A percentile compares a stretch with the other conserved stretches of the same genome.
Evolutionary conservation across 1,140 invertebrate genomes (phyloP).

Genomic region (Cotesia typhae): DNA sequence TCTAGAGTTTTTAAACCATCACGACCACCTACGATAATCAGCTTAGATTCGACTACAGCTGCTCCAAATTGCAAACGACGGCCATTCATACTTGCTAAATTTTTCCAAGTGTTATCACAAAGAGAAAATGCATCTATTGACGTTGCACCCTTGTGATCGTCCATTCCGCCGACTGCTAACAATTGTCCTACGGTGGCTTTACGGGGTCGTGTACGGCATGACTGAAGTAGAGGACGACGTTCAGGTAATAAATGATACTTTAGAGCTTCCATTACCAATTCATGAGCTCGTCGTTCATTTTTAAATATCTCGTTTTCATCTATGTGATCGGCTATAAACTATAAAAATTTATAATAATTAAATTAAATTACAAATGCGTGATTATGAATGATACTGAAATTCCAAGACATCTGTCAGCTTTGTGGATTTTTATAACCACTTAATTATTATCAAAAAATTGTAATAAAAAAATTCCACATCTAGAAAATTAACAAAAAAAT

Average conservation of each 20-base stretch:
- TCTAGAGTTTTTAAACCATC: conserved; percentile 95
- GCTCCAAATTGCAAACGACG: conserved; percentile 89
- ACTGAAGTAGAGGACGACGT: conserved; percentile 78
- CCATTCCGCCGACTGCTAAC: conserved; percentile 90
- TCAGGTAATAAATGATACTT: conserved; percentile 93
- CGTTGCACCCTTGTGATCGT: conserved; percentile 82
- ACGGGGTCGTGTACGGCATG: conserved; percentile 82
- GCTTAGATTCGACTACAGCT: conserved; percentile 84
- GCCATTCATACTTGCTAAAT: conserved; percentile 81
- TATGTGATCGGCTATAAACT: conserved; percentile 88
- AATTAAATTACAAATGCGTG: no score
- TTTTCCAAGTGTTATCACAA: conserved; percentile 83
- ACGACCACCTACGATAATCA: conserved; percentile 86
- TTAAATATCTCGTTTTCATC: conserved; percentile 74
- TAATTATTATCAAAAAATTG: no score
- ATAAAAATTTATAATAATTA: conserved; percentile 32
- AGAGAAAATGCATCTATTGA: conserved; percentile 91
- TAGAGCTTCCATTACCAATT: conserved; percentile 91
- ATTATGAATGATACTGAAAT: no score
- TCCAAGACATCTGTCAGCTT: no score
- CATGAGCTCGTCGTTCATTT: conserved; percentile 70
- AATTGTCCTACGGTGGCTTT: conserved; percentile 90
- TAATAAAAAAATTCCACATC: no score
- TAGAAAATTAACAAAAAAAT: conserved; percentile 2
- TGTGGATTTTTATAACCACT: no score